Conservation (phyloP, 1,140 invertebrate species). For the Scaptomyza graminum region DNA sequence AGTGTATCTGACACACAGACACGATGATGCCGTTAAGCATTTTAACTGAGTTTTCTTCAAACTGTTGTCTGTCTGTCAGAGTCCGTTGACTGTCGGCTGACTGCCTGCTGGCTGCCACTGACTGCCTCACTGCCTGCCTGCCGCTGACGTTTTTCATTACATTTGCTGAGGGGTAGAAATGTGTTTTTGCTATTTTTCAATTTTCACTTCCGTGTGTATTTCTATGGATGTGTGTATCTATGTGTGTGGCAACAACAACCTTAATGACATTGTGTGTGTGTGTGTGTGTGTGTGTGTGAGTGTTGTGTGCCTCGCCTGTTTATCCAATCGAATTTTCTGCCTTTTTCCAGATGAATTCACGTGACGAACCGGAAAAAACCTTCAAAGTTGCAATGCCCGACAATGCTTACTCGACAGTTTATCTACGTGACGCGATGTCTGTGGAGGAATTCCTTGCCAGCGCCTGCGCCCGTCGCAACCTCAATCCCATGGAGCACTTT, state of each 20-base stretch:
- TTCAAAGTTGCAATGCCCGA: constrained; percentile 96
- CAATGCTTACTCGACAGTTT: constrained; percentile 90
- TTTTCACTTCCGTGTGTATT: constrained; percentile 72
- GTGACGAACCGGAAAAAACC: constrained; percentile 92
- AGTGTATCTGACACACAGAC: neutral
- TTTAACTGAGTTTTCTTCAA: constrained; percentile 76
- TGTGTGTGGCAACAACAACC: constrained; percentile 47
- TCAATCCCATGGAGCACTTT: constrained; percentile 97
- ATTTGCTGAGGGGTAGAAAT: constrained; percentile 63
- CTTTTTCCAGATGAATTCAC: constrained; percentile 88
- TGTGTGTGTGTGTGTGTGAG: constrained; percentile 44
- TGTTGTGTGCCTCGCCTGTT: constrained; percentile 58
- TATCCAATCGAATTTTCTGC: constrained; percentile 82
- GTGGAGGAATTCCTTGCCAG: constrained; percentile 97
- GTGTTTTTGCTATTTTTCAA: constrained; percentile 82
- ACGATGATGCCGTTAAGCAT: constrained; percentile 73
- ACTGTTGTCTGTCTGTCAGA: constrained; percentile 34
- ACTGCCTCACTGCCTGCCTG: constrained; percentile 40
- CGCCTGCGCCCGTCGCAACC: constrained; percentile 94
- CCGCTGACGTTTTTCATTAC: constrained; percentile 77
- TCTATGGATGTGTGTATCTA: constrained; percentile 30
- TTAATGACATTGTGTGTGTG: constrained; percentile 69
- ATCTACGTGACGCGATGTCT: constrained; percentile 94
- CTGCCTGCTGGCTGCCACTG: constrained; percentile 30
- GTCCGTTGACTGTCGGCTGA: constrained; percentile 35